phyloP scores from a whole-genome alignment of 2,888 invertebrate genomes.

The Eledona agricola region DNA sequence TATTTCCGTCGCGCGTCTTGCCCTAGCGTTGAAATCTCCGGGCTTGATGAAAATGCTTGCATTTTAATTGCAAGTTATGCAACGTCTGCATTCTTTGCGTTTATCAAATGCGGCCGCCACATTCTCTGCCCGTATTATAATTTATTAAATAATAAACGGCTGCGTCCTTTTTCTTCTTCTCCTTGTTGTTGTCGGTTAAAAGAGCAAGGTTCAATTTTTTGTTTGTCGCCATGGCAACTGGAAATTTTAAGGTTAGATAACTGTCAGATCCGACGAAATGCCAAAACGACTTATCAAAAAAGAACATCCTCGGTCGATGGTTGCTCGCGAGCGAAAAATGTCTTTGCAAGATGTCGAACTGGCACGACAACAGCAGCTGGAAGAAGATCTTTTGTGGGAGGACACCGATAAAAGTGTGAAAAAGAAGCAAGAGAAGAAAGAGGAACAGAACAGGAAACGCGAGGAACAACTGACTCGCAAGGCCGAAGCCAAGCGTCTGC shows the following conservation, averaged over 20 bases:
- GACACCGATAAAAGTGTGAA: constrained; percentile 86
- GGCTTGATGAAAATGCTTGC: constrained; percentile 13
- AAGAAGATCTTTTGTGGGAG: constrained; percentile 81
- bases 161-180: too few species aligned
- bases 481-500: constrained; percentile 79
- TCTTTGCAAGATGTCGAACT: too few species aligned
- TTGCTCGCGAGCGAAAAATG: too few species aligned
- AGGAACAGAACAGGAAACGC: constrained; percentile 84
- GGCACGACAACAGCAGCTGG: too few species aligned
- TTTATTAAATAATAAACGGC: constrained; percentile 24
- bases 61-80: constrained; percentile 15
- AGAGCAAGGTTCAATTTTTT: constrained; percentile 25
- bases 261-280: too few species aligned
- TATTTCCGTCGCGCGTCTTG: too few species aligned
- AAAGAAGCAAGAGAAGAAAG: constrained; percentile 75
- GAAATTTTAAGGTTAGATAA: too few species aligned
- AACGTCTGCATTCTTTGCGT: constrained; percentile 10
- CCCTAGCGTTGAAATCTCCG: too few species aligned
- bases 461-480: constrained; percentile 82
- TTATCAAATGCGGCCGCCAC: constrained; percentile 9
- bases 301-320: too few species aligned
- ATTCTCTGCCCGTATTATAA: constrained; percentile 16
- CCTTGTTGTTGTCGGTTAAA: constrained; percentile 18
- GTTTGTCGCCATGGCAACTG: too few species aligned
- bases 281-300: too few species aligned